Conservation (phyloP, 2,797 vertebrate genomes). For the Muscicapa comitata region DNA sequence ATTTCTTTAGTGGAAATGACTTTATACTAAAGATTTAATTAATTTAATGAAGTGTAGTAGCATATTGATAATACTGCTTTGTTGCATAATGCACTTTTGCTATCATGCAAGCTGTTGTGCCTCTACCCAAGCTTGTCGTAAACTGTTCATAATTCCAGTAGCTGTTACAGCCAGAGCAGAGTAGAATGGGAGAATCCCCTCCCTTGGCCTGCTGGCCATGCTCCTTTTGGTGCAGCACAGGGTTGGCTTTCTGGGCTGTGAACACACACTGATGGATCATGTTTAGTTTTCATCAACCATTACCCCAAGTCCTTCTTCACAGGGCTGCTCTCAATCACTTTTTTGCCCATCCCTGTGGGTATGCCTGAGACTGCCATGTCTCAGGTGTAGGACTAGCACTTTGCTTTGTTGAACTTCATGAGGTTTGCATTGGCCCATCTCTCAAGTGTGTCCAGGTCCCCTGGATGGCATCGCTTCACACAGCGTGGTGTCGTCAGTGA, state of each 20-base stretch:
- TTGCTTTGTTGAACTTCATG: rapidly evolving
- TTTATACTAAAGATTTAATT: conserved; percentile 16
- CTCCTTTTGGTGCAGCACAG: neutral
- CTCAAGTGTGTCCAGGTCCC: rapidly evolving
- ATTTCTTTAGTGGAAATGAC: conserved; percentile 85
- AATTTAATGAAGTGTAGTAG: conserved; percentile 20
- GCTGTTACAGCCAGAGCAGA: neutral
- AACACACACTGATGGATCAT: neutral
- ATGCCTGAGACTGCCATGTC: neutral
- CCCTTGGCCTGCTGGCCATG: neutral
- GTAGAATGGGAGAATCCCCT: neutral
- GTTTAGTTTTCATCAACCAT: neutral
- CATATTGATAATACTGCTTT: neutral
- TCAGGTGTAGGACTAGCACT: too few relatives aligned
- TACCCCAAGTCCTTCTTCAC: neutral
- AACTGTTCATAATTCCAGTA: neutral
- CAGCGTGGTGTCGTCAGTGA: rapidly evolving
- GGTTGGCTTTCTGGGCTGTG: neutral
- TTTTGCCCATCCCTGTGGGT: neutral
- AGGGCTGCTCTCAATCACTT: neutral
- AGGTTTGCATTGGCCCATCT: neutral
- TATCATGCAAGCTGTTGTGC: neutral
- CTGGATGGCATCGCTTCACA: neutral
- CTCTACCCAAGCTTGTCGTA: neutral
- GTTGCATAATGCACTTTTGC: neutral